These are phyloP conservation scores for Isaurus tuberculatus DNA, from an alignment of 92 coral and sea anemone genomes.

Conservation along the genomic window DNA sequence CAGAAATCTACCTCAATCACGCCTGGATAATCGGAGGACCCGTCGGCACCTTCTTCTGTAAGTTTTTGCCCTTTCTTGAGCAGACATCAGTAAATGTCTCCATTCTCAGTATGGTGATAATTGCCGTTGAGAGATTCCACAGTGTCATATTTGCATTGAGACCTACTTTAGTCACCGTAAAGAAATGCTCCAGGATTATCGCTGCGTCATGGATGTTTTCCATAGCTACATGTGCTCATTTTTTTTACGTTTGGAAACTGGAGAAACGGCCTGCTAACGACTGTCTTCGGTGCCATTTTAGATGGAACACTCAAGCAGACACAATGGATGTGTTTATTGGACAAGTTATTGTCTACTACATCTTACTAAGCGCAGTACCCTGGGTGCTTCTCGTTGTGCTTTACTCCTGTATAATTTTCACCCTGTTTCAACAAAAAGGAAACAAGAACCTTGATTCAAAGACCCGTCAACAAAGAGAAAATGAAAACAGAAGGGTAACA, in stretches of 20 bases:
- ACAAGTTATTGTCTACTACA: slow-evolving; percentile 31
- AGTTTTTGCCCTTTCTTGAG: slow-evolving; percentile 31
- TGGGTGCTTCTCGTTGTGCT: slow-evolving; percentile 13
- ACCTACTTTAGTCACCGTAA: slow-evolving; percentile 31
- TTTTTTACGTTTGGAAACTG: slow-evolving; percentile 17
- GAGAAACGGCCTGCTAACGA: not conserved
- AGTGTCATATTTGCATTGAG: slow-evolving; percentile 29
- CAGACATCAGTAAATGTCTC: slow-evolving; percentile 44
- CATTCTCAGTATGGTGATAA: slow-evolving; percentile 31
- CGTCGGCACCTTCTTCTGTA: slow-evolving; percentile 15
- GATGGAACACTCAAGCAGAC: slow-evolving; percentile 6
- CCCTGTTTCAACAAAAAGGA: slow-evolving; percentile 20
- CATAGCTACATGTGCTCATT: slow-evolving; percentile 23
- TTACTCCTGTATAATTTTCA: slow-evolving; percentile 23
- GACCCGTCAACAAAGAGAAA: not conserved
- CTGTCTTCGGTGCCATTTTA: slow-evolving; percentile 11
- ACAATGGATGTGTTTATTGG: not conserved
- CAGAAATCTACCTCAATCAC: slow-evolving; percentile 17
- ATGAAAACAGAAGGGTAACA: slow-evolving; percentile 25
- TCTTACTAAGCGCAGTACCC: slow-evolving; percentile 10
- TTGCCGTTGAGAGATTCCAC: slow-evolving; percentile 39
- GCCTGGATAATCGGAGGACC: slow-evolving; percentile 21
- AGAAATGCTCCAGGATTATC: slow-evolving; percentile 19
- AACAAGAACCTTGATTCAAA: slow-evolving; percentile 23
- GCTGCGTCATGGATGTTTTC: slow-evolving; percentile 30